These are phyloP conservation scores for Drosophila santomea DNA, from an alignment of 1,140 invertebrate genomes.

Conservation along the genomic window DNA sequence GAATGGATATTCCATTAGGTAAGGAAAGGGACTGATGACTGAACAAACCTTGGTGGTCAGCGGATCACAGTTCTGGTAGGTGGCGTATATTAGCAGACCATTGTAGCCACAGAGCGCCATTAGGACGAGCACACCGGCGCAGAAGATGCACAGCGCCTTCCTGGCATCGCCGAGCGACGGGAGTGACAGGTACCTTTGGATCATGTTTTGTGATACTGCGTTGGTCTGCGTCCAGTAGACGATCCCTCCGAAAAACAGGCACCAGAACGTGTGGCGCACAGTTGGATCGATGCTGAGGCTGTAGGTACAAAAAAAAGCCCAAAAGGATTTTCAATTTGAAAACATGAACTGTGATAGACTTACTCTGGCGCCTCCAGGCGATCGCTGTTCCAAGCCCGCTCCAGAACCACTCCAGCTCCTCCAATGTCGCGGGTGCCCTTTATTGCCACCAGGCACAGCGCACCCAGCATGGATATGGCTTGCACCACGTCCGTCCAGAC, in stretches of 20 bases:
- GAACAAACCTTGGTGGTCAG: conserved; percentile 86
- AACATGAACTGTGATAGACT: conserved; percentile 7
- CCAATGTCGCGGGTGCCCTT: conserved; percentile 88
- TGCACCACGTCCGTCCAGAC: conserved; percentile 95
- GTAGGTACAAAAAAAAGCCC: neutral
- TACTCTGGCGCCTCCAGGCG: conserved; percentile 76
- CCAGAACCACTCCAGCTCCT: conserved; percentile 88
- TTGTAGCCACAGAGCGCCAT: conserved; percentile 88
- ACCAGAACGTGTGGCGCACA: conserved; percentile 92
- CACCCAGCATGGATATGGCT: conserved; percentile 90
- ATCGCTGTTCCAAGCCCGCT: conserved; percentile 76
- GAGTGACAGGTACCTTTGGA: conserved; percentile 88
- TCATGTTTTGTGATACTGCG: conserved; percentile 92
- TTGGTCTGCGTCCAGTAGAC: conserved; percentile 91
- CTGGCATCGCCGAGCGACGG: conserved; percentile 88
- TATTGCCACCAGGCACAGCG: conserved; percentile 88
- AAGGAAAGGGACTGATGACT: neutral
- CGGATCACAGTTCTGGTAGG: conserved; percentile 91
- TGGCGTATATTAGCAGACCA: conserved; percentile 91
- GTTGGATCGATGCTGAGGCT: conserved; percentile 91
- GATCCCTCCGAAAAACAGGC: conserved; percentile 90
- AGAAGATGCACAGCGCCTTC: conserved; percentile 87
- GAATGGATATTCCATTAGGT: neutral
- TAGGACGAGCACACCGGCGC: conserved; percentile 86
- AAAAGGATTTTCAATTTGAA: too few relatives aligned